Evolutionary conservation across 2,888 invertebrate species (phyloP), one percentile per base, ranked within the genome.

Genomic region (Myopa testacea): DNA sequence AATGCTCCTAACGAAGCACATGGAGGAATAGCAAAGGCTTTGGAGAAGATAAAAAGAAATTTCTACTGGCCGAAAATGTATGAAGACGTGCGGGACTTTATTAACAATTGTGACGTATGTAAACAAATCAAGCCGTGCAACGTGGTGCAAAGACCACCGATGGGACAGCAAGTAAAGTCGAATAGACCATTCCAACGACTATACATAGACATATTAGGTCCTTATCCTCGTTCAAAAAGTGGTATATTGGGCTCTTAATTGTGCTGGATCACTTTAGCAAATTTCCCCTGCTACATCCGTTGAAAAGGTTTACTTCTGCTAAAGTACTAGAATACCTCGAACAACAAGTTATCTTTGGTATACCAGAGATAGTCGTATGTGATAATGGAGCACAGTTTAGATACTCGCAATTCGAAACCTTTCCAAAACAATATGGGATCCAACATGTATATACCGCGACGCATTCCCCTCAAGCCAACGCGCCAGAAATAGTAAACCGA

Each of bases 331-430:
- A 76, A 45, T 78, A 37, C 38, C n/a, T 80, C 10, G 55, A 37
- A 38, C 52, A 80, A 52, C 79, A 82, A 4, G 19, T 78, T 26
- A 40, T 80, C 16, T 84, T 82, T 80, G 84, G 82, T 45, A 82
- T 82, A 55, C 82, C 83, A 6, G 76, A 80, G 63, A n/a, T 52
- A 3, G 58, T 82, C 16, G 81, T 82, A 12, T 71, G 77, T 37
- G 83, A 85, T 55, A 85, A 84, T 78, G 83, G 83, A 1, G 52
- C 76, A 8, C 82, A 83, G 76, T 83, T 81, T 76, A 71, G 63
- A 26, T 50, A 77, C 4, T 75, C 70, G 26, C 12, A 72, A 71
- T 81, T 79, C 62, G 68, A 52, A 38, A 58, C 55, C 12, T 83
- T 81, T 58, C 68, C 77, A 26, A 65, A 75, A 7, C 74, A 63